Percentiles rank a stretch among this genome's conserved stretches.
phyloP scores from a whole-genome alignment of 2,888 invertebrate genomes.

The Ochropacha duplaris region DNA sequence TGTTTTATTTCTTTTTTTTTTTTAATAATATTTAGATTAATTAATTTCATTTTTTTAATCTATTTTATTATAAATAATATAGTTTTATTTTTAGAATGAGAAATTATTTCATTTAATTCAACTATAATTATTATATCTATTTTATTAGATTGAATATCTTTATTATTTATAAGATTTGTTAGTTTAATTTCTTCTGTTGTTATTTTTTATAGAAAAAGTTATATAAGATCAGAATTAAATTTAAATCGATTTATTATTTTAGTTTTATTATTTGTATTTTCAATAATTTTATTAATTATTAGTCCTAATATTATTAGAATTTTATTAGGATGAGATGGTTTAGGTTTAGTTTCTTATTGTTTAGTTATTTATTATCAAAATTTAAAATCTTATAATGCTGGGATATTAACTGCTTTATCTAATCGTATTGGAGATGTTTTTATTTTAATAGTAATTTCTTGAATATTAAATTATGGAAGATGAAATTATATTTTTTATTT shows the following conservation, averaged over 20 bases:
- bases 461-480: slow-evolving; percentile 80
- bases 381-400: slow-evolving; percentile 86
- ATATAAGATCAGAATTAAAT: slow-evolving; percentile 83
- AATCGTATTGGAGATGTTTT: slow-evolving; percentile 90
- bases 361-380: slow-evolving; percentile 89
- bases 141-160: slow-evolving; percentile 85
- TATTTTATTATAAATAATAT: slow-evolving; percentile 75
- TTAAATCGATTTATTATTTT: slow-evolving; percentile 85
- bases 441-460: slow-evolving; percentile 84
- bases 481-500: slow-evolving; percentile 82
- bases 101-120: slow-evolving; percentile 78
- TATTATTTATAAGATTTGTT: slow-evolving; percentile 85
- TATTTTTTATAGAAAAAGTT: slow-evolving; percentile 84
- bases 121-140: slow-evolving; percentile 75
- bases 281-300: slow-evolving; percentile 87
- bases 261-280: slow-evolving; percentile 85
- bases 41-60: slow-evolving; percentile 63
- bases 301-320: slow-evolving; percentile 87
- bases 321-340: slow-evolving; percentile 88
- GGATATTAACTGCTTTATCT: slow-evolving; percentile 87
- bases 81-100: slow-evolving; percentile 80
- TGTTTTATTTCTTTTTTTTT: slow-evolving; percentile 78
- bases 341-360: slow-evolving; percentile 88
- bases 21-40: slow-evolving; percentile 71
- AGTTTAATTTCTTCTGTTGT: slow-evolving; percentile 86